Evolutionary conservation across 2,888 invertebrate genomes (phyloP).

Genomic region (Griposia aprilina): DNA sequence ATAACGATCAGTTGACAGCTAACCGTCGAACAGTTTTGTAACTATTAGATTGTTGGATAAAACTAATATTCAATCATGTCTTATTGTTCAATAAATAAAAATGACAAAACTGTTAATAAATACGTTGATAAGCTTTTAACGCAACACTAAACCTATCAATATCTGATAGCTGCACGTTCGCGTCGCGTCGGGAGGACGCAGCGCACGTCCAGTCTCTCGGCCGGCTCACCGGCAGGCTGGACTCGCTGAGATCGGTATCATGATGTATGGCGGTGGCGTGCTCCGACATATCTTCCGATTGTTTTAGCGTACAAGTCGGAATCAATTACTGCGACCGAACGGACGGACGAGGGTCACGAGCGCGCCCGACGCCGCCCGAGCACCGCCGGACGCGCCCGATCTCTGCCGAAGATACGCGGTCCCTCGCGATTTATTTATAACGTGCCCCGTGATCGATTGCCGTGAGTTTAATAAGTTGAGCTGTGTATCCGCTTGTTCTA

Average conservation of each 20-base stretch:
- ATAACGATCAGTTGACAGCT: conserved; percentile 42
- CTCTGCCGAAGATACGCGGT: conserved; percentile 52
- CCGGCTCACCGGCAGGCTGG: not conserved
- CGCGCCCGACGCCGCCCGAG: conserved; percentile 48
- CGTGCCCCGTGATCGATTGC: conserved; percentile 51
- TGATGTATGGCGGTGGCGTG: conserved; percentile 63
- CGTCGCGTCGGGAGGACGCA: not conserved
- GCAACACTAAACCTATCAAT: conserved; percentile 61
- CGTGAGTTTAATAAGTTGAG: conserved; percentile 49
- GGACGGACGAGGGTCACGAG: conserved; percentile 64
- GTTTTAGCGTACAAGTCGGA: conserved; percentile 70
- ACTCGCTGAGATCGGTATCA: conserved; percentile 60
- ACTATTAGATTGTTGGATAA: conserved; percentile 55
- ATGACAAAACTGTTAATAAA: conserved; percentile 63
- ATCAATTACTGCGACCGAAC: conserved; percentile 64
- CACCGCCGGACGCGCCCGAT: conserved; percentile 56
- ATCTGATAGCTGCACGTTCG: conserved; percentile 33
- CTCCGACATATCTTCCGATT: conserved; percentile 68
- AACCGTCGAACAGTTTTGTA: conserved; percentile 52
- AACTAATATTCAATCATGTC: conserved; percentile 58
- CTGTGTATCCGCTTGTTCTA: conserved; percentile 54
- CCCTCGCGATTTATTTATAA: conserved; percentile 63
- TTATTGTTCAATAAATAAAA: conserved; percentile 57
- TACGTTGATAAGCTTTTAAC: conserved; percentile 62
- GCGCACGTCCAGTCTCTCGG: not conserved